A percentile compares a stretch with the other conserved stretches of the same genome.
Evolutionary conservation across 2,113 vertebrate genomes (phyloP).

Genomic region (Thryonomys swinderianus): DNA sequence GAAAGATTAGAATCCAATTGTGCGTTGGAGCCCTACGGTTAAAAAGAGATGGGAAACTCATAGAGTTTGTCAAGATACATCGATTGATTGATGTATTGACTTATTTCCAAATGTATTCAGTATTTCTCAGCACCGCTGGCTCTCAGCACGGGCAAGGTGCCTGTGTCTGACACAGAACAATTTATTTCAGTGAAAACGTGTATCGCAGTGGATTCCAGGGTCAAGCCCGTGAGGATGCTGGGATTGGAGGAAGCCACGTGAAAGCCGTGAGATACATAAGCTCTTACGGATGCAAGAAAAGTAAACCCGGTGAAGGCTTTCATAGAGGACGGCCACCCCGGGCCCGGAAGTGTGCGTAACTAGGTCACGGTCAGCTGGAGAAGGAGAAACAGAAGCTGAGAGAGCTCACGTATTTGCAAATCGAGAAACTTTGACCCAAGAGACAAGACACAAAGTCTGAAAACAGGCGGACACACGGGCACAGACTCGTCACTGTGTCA

Average conservation of each 20-base stretch:
- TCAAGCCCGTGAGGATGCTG: background rate
- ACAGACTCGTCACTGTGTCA: too few species aligned
- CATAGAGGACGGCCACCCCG: rapidly evolving
- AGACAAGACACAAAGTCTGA: background rate
- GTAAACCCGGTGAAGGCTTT: background rate
- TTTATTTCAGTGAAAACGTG: background rate
- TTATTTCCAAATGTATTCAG: too few species aligned
- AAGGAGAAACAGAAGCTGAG: too few species aligned
- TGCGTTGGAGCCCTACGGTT: background rate
- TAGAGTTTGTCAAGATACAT: background rate
- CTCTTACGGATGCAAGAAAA: background rate
- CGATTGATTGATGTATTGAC: background rate
- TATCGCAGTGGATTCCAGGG: background rate
- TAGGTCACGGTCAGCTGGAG: rapidly evolving
- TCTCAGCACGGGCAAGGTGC: background rate
- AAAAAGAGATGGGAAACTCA: background rate
- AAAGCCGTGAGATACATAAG: background rate
- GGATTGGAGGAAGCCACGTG: background rate
- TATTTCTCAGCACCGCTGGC: background rate
- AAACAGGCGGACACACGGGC: rapidly evolving
- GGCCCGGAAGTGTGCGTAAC: too few species aligned
- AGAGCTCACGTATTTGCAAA: too few species aligned
- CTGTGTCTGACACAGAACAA: background rate
- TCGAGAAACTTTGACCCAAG: rapidly evolving
- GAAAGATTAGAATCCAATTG: background rate